Evolutionary conservation across 2,888 invertebrate species (phyloP), one percentile per base, ranked within the genome.

Genomic region (Coenonympha glycerion): DNA sequence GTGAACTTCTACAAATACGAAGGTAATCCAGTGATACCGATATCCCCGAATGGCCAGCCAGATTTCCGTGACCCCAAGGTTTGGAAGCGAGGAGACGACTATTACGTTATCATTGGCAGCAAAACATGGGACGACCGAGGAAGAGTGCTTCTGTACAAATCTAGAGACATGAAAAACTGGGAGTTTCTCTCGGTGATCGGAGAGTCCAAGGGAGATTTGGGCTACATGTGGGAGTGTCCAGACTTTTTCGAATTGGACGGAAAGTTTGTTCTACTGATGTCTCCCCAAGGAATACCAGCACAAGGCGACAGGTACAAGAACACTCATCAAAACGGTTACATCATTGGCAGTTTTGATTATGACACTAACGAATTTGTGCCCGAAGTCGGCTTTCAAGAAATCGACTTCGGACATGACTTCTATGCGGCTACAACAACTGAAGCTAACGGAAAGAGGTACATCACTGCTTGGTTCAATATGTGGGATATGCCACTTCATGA

Each of bases 201-300:
- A 26, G 82, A 84, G 60, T 79, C 86, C 1, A 62, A 73, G 2
- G 79, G 76, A 9, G 69, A 71, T 11, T 56, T 77, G 59, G 82
- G 82, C 1, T 86, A 81, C 47, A 87, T 88, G 85, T 89, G 87
- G 85, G 89, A 89, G 58, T 89, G 89, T 55, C 89, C 89, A 0
- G 88, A 88, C 55, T 82, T 88, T 50, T 88, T 88, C 22, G 79
- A 87, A 55, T 60, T 88, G 3, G 69, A 77, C 24, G 83, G 83
- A 13, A 88, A 76, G 52, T 73, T 74, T 47, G 63, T 88, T 0
- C 59, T 89, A 4, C 64, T 88, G 1, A 71, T 87, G 66, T 88
- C 86, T 2, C 83, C 87, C 0, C 86, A 87, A 64, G 86, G 87
- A 3, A 59, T 87, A 39, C 60, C 66, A 19, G 69, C 78, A 1